These are phyloP conservation scores for Lanius ludovicianus DNA, from an alignment of 2,113 vertebrate species.

Conservation along the genomic window DNA sequence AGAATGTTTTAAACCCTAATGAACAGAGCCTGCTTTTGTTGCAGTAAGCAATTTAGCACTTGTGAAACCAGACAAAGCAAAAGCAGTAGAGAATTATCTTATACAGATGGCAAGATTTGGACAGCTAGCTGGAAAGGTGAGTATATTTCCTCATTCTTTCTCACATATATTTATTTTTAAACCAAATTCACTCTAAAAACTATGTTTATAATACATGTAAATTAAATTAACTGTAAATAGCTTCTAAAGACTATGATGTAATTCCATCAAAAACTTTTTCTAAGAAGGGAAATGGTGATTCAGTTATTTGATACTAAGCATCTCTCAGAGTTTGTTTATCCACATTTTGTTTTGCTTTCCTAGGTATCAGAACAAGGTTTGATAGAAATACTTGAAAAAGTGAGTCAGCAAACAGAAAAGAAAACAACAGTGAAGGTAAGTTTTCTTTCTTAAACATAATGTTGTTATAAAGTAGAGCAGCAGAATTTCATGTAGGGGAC, in stretches of 20 bases:
- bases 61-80: constrained; percentile 98
- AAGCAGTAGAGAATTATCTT: constrained; percentile 96
- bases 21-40: constrained; percentile 24
- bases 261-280: neutral
- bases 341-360: neutral
- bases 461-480: neutral
- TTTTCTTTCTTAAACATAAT: neutral
- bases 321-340: neutral
- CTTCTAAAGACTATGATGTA: neutral
- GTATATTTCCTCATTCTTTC: neutral
- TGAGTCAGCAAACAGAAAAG: constrained; percentile 96
- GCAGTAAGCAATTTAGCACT: constrained; percentile 96
- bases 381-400: constrained; percentile 98
- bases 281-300: neutral
- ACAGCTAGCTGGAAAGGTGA: constrained; percentile 91
- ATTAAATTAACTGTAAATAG: neutral
- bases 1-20: neutral
- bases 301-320: neutral
- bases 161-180: neutral
- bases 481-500: neutral
- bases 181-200: neutral
- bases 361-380: constrained; percentile 93
- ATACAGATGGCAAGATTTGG: constrained; percentile 96
- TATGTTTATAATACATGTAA: neutral
- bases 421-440: constrained; percentile 94